phyloP scores from a whole-genome alignment of 2,113 vertebrate species.

The Chaetodon auriga region DNA sequence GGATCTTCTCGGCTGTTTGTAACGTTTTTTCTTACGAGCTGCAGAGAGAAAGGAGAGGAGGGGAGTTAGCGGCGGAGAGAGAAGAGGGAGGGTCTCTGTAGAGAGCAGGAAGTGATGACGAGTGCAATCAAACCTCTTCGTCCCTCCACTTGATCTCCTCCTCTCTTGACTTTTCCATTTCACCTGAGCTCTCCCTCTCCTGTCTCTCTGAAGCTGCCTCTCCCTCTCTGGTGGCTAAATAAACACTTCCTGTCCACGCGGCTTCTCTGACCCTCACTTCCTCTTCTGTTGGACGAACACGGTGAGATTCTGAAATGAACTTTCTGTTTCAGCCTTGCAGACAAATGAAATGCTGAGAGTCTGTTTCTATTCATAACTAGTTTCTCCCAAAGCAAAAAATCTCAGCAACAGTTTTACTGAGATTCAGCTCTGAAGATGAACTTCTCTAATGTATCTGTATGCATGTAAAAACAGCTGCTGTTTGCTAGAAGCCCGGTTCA shows the following conservation, averaged over 20 bases:
- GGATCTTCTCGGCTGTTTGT: conserved; percentile 31
- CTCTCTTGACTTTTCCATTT: conserved; percentile 9
- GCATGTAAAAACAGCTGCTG: no score
- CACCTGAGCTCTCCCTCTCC: neutral
- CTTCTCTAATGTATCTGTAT: no score
- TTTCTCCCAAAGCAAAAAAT: neutral
- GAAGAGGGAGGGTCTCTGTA: neutral
- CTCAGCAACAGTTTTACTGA: no score
- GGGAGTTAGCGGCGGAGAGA: neutral
- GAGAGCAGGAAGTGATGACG: neutral
- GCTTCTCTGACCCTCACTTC: neutral
- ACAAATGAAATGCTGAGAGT: accelerated
- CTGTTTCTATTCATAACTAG: neutral
- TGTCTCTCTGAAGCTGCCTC: neutral
- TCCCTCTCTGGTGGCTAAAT: conserved; percentile 4
- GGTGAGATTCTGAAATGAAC: neutral
- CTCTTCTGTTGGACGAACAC: neutral
- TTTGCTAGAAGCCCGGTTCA: no score
- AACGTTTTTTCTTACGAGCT: conserved; percentile 49
- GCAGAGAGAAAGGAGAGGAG: neutral
- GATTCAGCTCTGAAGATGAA: no score
- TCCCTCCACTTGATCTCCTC: neutral
- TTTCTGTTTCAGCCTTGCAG: neutral
- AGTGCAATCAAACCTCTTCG: neutral
- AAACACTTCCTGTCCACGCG: conserved; percentile 1